A percentile compares a stretch with the other conserved stretches of the same genome.
Evolutionary conservation across 2,113 vertebrate species (phyloP).

Genomic region (Tichodroma muraria): DNA sequence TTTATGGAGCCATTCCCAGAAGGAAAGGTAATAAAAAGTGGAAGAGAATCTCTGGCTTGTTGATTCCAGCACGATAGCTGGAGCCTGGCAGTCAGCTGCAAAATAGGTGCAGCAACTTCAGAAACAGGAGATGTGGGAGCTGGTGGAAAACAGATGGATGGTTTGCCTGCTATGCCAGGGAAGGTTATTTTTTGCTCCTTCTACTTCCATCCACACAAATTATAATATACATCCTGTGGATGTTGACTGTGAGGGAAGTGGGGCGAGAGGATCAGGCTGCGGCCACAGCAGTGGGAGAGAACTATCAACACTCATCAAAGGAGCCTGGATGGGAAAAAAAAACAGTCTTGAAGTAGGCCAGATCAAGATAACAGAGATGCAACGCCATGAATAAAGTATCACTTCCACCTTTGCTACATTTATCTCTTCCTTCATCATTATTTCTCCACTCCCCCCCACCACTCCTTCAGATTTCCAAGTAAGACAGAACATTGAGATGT

Average conservation of each 20-base stretch:
- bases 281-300: conserved; percentile 65
- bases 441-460: conserved; percentile 44
- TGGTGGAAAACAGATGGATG: conserved; percentile 65
- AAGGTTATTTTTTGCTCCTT: conserved; percentile 50
- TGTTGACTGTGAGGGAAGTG: conserved; percentile 66
- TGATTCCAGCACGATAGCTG: not conserved
- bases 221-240: conserved; percentile 37
- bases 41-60: not conserved
- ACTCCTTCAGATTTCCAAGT: conserved; percentile 56
- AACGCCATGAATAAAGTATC: conserved; percentile 54
- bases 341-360: conserved; percentile 34
- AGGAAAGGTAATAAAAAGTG: not conserved
- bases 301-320: conserved; percentile 64
- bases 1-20: not conserved
- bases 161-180: conserved; percentile 30
- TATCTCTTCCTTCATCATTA: conserved; percentile 47
- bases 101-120: conserved; percentile 74
- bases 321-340: conserved; percentile 34
- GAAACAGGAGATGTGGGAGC: conserved; percentile 82
- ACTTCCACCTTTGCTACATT: conserved; percentile 55
- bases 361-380: conserved; percentile 51
- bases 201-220: conserved; percentile 27
- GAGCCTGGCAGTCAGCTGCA: conserved; percentile 34
- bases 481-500: not conserved
- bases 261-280: conserved; percentile 68